Conservation (phyloP, 2,797 vertebrate genomes). For the Oceanodroma leucorhoa region DNA sequence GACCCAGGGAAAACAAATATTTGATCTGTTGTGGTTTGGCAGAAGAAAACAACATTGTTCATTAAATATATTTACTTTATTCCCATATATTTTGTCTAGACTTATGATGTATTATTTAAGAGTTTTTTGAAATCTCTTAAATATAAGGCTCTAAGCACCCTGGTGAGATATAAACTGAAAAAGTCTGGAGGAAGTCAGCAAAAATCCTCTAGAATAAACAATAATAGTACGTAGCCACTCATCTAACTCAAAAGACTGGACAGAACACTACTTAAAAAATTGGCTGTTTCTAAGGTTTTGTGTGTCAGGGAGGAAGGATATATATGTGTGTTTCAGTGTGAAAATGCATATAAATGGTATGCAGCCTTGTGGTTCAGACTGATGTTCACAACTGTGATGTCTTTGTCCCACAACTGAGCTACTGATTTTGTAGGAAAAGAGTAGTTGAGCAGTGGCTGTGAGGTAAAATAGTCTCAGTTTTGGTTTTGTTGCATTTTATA, state of each 20-base stretch:
- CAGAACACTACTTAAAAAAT: not conserved
- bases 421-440: not conserved
- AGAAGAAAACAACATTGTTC: slow-evolving; percentile 54
- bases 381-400: not conserved
- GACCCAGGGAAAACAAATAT: slow-evolving; percentile 54
- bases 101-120: slow-evolving; percentile 60
- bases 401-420: not conserved
- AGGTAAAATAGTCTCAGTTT: not conserved
- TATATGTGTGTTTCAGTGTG: not conserved
- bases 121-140: slow-evolving; percentile 49
- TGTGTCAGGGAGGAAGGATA: not conserved
- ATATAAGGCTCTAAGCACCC: slow-evolving; percentile 37
- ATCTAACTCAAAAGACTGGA: not conserved
- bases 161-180: slow-evolving; percentile 61
- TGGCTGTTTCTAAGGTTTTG: not conserved
- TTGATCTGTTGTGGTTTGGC: slow-evolving; percentile 61
- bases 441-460: not conserved
- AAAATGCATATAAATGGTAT: not conserved
- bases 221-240: not conserved
- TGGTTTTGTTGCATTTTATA: not conserved
- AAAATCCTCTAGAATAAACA: slow-evolving; percentile 53
- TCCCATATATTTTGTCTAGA: slow-evolving; percentile 64
- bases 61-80: slow-evolving; percentile 65
- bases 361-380: not conserved
- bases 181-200: slow-evolving; percentile 51